Evolutionary conservation across 1,140 invertebrate genomes (phyloP), one percentile per base, ranked within the genome.

Genomic region (Tetramorium simillimum): DNA sequence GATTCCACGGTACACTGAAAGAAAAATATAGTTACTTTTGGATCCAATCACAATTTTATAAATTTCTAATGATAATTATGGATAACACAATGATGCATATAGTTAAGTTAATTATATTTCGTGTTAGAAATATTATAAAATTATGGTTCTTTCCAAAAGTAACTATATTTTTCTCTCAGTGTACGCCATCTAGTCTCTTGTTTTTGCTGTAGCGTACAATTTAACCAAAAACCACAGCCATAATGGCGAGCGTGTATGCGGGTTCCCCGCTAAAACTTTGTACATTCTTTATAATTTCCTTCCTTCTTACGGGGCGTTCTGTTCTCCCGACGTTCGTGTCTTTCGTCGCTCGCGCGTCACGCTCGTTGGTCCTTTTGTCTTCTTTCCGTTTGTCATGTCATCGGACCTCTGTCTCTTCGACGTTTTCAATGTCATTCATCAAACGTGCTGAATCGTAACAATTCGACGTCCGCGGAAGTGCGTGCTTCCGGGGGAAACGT

Each of bases 371-470:
- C 24, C n/a, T 70, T 58, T 84, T 84, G 53, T 84, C 51, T 73
- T 24, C 40, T 60, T 81, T 81, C 65, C 65, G 65, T 70, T 84
- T 37, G 80, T 84, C 69, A 33, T 46, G 56, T 84, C 69, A 49
- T 37, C 69, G 43, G 63, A 43, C 51, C 10, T 37, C 65, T 40
- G 46, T 56, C 21, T 81, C 53, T 49, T 73, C 53, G 53, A 24
- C 53, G 16, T 60, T 75, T 84, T 46, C 80, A 73, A 73, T 43
- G 69, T 75, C 69, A 73, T 73, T 82, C 67, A 58, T 81, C 77
- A 56, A 40, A 53, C 5, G 28, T 81, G 77, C 77, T 43, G 77
- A 81, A 81, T 81, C 40, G 77, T 70, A 40, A 81, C 77, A 81
- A 81, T 53, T 70, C 63, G 21, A 70, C 63, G 46, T 80, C 43